Base-by-base conservation (phyloP, 2,888 invertebrate species). In the Caenorhabditis doughertyi region DNA sequence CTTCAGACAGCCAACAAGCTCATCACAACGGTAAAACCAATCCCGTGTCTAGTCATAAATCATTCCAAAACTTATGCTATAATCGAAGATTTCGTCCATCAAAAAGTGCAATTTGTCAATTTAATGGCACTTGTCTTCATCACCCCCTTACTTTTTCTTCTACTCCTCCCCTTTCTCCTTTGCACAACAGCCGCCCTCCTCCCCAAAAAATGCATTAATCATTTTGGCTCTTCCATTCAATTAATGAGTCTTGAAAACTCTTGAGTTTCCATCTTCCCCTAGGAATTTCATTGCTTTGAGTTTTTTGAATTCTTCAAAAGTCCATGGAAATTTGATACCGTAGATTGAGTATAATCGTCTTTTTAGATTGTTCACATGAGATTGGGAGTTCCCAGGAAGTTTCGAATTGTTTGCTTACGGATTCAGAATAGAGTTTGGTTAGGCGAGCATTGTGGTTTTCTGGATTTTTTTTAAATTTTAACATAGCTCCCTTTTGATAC, bases 171-270 rank as follows among this genome's bases (percentile, higher is more conserved):
- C 35, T 56, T 58, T 49, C n/a, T 25, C 27, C 25, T 51, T 49
- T 55, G 32, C 67, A 25, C 72, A 72, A 60, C 72, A 72, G 60
- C 60, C 72, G 72, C 35, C 72, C 13, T 8, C 13, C 53, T 51
- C n/a, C n/a, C n/a, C 42, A 58, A 71, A 72, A 60, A 62, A 62
- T 21, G 53, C 72, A 72, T 72, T 62, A 53, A 72, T 72, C 72
- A 72, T 72, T 60, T 72, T 62, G 51, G 29, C 72, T 72, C 53
- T 39, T 62, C 62, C 42, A 62, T 18, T 72, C 72, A 72, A 72
- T 72, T 72, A 72, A 72, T 72, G 72, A 62, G 51, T 51, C 21
- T 51, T n/a, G 18, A 53, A 62, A 72, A 72, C 53, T 27, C 25
- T 7, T 47, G 56, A 25, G 27, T 13, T 27, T 27, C 16, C 2